These are phyloP conservation scores for Lampropteryx suffumata DNA, from an alignment of 2,888 invertebrate species.

Conservation along the genomic window DNA sequence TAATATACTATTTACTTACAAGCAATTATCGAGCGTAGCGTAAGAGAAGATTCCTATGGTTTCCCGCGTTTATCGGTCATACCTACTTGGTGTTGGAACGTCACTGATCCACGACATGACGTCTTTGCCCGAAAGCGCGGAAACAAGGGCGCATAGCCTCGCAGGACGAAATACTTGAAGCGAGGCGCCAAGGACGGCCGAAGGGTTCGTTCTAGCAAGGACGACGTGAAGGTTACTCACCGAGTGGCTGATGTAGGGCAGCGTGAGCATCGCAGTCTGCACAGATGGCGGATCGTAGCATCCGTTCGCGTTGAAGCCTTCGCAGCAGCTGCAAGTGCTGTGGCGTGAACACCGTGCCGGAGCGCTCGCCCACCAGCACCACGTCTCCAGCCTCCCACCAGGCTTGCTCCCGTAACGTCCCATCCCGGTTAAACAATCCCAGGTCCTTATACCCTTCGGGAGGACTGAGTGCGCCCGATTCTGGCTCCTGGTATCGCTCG, in stretches of 20 bases:
- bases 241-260: conserved; percentile 72
- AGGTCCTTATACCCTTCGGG: conserved; percentile 96
- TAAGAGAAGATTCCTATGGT: conserved; percentile 42
- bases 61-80: conserved; percentile 45
- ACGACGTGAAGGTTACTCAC: conserved; percentile 62
- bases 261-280: conserved; percentile 78
- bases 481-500: conserved; percentile 86
- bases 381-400: conserved; percentile 84
- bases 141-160: conserved; percentile 20
- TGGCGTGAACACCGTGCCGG: conserved; percentile 85
- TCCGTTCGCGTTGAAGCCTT: conserved; percentile 84
- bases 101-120: conserved; percentile 19
- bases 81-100: conserved; percentile 33
- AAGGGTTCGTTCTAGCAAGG: conserved; percentile 28
- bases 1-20: background rate
- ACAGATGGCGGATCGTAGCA: conserved; percentile 81
- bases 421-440: conserved; percentile 84
- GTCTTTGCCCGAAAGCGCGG: background rate
- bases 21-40: conserved; percentile 20
- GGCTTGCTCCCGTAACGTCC: conserved; percentile 81
- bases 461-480: conserved; percentile 93
- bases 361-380: conserved; percentile 79
- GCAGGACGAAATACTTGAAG: conserved; percentile 24
- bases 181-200: conserved; percentile 12
- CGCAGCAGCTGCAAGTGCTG: conserved; percentile 86